Percentiles rank a stretch among this genome's conserved stretches.
phyloP scores from a whole-genome alignment of 2,888 invertebrate species.

The Lamellibrachia columna region DNA sequence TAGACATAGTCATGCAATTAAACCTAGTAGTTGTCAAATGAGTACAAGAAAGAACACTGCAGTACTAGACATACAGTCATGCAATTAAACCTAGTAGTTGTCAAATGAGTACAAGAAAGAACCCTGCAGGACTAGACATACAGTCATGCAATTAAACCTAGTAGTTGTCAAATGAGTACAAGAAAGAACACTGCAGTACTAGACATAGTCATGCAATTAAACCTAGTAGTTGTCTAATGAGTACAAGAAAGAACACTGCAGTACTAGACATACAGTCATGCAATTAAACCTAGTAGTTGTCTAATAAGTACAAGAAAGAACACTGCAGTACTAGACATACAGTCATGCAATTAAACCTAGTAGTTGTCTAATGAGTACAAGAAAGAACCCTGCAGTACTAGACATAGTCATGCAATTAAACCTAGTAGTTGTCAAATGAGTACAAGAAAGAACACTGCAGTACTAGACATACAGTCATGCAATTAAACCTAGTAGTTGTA shows the following conservation, averaged over 20 bases:
- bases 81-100: neutral
- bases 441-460: too few relatives aligned
- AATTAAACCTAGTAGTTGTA: neutral
- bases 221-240: neutral
- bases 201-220: neutral
- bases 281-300: neutral
- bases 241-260: too few relatives aligned
- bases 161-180: neutral
- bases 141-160: neutral
- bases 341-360: neutral
- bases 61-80: too few relatives aligned
- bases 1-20: neutral
- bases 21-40: neutral
- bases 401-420: neutral
- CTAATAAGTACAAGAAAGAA: too few relatives aligned
- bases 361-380: neutral
- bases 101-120: neutral
- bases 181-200: too few relatives aligned
- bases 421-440: neutral
- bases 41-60: too few relatives aligned
- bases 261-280: too few relatives aligned
- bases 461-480: too few relatives aligned
- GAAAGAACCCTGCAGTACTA: too few relatives aligned
- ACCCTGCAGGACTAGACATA: too few relatives aligned
- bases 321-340: too few relatives aligned